phyloP scores from a whole-genome alignment of 2,888 invertebrate genomes.

The Phengaris arion region DNA sequence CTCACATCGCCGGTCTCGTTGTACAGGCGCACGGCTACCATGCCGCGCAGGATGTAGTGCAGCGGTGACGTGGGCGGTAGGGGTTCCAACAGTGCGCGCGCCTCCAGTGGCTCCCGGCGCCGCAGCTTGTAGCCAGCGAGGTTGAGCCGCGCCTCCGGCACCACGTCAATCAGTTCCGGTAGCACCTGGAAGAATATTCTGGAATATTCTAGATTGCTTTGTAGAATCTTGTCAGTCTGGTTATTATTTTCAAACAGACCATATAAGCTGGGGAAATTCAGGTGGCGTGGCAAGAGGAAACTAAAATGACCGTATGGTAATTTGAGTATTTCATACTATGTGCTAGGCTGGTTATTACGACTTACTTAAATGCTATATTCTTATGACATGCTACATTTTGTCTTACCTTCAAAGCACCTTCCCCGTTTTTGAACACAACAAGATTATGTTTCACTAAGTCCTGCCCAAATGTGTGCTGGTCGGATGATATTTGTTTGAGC shows the following conservation, averaged over 20 bases:
- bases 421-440: conserved; percentile 96
- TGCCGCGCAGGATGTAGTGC: conserved; percentile 97
- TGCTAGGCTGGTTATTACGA: not conserved
- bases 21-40: conserved; percentile 95
- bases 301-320: not conserved
- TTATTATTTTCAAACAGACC: too few relatives aligned
- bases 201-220: not conserved
- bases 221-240: too few relatives aligned
- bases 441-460: conserved; percentile 97
- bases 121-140: conserved; percentile 96
- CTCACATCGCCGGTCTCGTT: conserved; percentile 94
- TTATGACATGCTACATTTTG: too few relatives aligned
- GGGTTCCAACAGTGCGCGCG: conserved; percentile 92
- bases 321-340: too few relatives aligned
- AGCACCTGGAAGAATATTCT: conserved; percentile 72
- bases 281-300: too few relatives aligned
- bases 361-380: not conserved
- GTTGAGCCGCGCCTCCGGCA: conserved; percentile 97
- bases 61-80: conserved; percentile 95
- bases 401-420: conserved; percentile 92
- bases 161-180: conserved; percentile 94
- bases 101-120: conserved; percentile 92
- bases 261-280: too few relatives aligned
- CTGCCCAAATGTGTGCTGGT: conserved; percentile 88
- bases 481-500: conserved; percentile 89